Conservation (phyloP, 1,140 invertebrate genomes). For the Monomorium pharaonis region DNA sequence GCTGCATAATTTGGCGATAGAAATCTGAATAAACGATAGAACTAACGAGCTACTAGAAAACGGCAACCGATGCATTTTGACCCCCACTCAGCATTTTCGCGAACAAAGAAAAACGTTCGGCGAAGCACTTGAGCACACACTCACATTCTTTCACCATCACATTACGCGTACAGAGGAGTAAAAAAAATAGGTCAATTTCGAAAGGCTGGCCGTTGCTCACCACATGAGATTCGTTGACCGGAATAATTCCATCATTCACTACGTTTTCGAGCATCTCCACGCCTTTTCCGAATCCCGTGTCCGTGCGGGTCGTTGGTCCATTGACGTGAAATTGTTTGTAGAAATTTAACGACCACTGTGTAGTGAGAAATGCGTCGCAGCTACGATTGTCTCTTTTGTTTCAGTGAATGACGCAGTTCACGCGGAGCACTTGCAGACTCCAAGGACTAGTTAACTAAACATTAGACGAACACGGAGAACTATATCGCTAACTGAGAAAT, state of each 20-base stretch:
- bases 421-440: neutral
- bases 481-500: neutral
- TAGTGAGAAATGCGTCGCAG: slow-evolving; percentile 9
- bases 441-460: neutral
- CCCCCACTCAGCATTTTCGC: slow-evolving; percentile 14
- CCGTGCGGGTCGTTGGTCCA: slow-evolving; percentile 4
- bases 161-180: slow-evolving; percentile 33
- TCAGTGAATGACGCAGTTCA: neutral
- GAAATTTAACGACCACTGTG: slow-evolving; percentile 46
- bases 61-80: slow-evolving; percentile 30
- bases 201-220: neutral
- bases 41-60: slow-evolving; percentile 43
- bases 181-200: slow-evolving; percentile 41
- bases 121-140: slow-evolving; percentile 6
- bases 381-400: slow-evolving; percentile 22
- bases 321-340: slow-evolving; percentile 49
- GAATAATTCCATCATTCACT: slow-evolving; percentile 53
- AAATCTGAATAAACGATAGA: slow-evolving; percentile 32
- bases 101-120: slow-evolving; percentile 31
- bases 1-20: slow-evolving; percentile 30
- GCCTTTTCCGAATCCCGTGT: slow-evolving; percentile 46
- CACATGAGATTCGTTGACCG: slow-evolving; percentile 40
- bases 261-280: slow-evolving; percentile 30
- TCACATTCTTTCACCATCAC: slow-evolving; percentile 24
- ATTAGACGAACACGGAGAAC: neutral